These are phyloP conservation scores for Podilymbus podiceps DNA, from an alignment of 2,113 vertebrate genomes.

Conservation along the genomic window DNA sequence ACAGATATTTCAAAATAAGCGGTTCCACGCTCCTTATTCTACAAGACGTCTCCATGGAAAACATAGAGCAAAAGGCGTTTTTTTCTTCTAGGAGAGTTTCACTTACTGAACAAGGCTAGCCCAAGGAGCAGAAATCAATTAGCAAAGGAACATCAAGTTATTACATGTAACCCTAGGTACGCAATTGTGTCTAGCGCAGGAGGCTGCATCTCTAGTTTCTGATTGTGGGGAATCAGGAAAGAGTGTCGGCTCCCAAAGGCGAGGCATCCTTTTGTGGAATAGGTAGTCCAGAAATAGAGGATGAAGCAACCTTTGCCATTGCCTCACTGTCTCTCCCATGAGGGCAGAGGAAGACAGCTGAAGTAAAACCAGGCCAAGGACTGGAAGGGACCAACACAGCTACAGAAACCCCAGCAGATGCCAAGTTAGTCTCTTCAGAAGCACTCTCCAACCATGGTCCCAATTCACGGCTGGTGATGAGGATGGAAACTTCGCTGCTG, in stretches of 20 bases:
- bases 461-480: not conserved
- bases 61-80: not conserved
- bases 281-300: not conserved
- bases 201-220: not conserved
- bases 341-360: not conserved
- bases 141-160: not conserved
- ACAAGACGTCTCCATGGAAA: not conserved
- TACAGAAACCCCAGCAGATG: not conserved
- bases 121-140: not conserved
- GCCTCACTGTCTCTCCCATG: not conserved
- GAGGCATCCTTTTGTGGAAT: not conserved
- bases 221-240: not conserved
- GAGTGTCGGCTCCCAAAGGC: fast-evolving
- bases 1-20: not conserved
- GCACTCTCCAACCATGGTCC: not conserved
- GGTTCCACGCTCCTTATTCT: not conserved
- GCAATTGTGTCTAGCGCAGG: not conserved
- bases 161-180: not conserved
- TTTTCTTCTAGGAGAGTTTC: not conserved
- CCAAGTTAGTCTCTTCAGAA: not conserved
- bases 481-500: not conserved
- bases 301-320: not conserved
- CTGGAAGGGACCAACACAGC: not conserved
- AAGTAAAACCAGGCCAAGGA: not conserved
- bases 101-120: not conserved